phyloP scores from a whole-genome alignment of 2,888 invertebrate genomes.

The Thumatha senex region DNA sequence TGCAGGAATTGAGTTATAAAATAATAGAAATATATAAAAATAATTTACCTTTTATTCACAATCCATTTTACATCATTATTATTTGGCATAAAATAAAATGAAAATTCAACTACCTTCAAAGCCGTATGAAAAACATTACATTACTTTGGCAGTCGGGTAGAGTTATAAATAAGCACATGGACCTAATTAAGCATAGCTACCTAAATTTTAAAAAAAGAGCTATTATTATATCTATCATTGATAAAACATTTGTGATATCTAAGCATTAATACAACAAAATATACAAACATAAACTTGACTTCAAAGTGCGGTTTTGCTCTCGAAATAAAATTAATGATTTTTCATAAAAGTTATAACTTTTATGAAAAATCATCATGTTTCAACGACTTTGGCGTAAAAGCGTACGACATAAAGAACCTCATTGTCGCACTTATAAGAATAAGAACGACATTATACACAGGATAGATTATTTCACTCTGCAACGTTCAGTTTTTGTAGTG shows the following conservation, averaged over 20 bases:
- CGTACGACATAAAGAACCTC: too few species aligned
- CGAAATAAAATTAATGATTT: too few species aligned
- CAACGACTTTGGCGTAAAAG: too few species aligned
- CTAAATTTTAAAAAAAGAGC: background rate
- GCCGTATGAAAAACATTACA: background rate
- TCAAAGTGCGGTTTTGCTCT: too few species aligned
- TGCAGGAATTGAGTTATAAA: slow-evolving; percentile 1
- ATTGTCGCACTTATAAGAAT: too few species aligned
- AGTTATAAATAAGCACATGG: background rate
- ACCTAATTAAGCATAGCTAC: background rate
- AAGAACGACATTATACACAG: too few species aligned
- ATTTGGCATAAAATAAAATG: slow-evolving; percentile 23
- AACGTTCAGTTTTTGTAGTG: too few species aligned
- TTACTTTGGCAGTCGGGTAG: too few species aligned
- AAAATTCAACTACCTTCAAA: background rate
- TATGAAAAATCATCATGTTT: too few species aligned
- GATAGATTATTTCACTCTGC: too few species aligned
- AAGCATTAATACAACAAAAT: slow-evolving; percentile 14
- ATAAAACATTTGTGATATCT: slow-evolving; percentile 9
- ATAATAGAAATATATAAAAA: slow-evolving; percentile 30
- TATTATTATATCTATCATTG: background rate
- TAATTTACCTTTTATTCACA: slow-evolving; percentile 35
- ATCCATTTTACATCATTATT: slow-evolving; percentile 30
- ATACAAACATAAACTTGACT: slow-evolving; percentile 5
- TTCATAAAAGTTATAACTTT: too few species aligned